Base-by-base conservation (phyloP, 2,888 invertebrate genomes). In the Oscheius onirici region DNA sequence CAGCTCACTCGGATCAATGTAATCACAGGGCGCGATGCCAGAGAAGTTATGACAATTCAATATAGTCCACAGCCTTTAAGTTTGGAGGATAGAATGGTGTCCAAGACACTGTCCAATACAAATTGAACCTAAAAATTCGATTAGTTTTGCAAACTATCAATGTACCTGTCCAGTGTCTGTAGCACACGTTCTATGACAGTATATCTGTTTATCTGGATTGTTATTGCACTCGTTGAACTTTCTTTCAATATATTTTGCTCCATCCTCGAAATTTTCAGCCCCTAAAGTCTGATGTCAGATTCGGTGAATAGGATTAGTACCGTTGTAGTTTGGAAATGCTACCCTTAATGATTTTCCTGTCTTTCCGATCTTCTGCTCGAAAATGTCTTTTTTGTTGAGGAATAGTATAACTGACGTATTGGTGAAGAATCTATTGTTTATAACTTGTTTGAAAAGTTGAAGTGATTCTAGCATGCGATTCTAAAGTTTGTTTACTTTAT, bases 381-480 rank as follows among this genome's bases (percentile, higher is more conserved):
- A 85, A 34, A 85, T 60, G 66, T 85, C 85, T 40, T 77, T 77
- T 69, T 85, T 85, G 77, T 85, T 85, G 88, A 99, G 92, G 91
- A 99, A 99, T 86, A 99, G 92, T 88, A 99, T 99, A 89, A 99
- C 97, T 88, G 75, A 75, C 1, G 80, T 80, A 63, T 76, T 76
- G 13, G 67, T 95, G 90, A 99, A 99, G 96, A 97, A 99, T 91
- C 97, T 97, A 91, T 97, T 99, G 92, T 99, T 99, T 91, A 97
- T 97, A 90, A 99, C 99, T 79, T 97, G 97, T 90, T 97, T 97
- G 90, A 99, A 99, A 87, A 99, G 91, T 90, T 97, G 97, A 90
- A 99, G 91, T 89, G 96, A 96, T 91, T 99, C 99, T 90, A 97
- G 97, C 97, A 99, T 99, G 89, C 97, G 96, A 91, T 99, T 97